These are phyloP conservation scores for Spilarctia lutea DNA, from an alignment of 2,888 invertebrate genomes.

Conservation along the genomic window DNA sequence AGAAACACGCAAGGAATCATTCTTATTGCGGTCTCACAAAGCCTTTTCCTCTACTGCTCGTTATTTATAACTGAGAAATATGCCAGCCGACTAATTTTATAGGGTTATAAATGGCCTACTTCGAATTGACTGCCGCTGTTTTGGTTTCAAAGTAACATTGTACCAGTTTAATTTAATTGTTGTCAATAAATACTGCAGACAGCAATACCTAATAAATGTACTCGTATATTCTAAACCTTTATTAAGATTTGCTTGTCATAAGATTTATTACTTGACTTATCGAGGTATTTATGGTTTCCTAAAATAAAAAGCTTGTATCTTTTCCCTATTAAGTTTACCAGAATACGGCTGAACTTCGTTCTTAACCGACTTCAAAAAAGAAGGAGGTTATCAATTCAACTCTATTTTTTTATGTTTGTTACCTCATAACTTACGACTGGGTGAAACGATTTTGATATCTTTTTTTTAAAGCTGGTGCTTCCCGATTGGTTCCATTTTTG, in stretches of 20 bases:
- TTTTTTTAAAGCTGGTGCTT: too few species aligned
- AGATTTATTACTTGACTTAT: background rate
- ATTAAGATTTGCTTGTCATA: background rate
- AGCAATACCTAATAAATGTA: too few species aligned
- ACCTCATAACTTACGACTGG: too few species aligned
- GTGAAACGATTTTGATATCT: too few species aligned
- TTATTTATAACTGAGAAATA: slow-evolving; percentile 41
- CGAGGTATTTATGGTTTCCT: background rate
- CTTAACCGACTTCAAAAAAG: too few species aligned
- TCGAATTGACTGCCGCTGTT: background rate
- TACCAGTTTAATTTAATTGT: background rate
- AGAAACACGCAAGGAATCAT: slow-evolving; percentile 34
- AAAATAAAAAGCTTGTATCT: background rate
- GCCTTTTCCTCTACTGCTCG: slow-evolving; percentile 33
- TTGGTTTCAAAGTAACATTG: background rate
- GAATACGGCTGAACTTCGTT: too few species aligned
- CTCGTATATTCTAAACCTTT: too few species aligned
- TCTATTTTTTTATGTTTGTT: too few species aligned
- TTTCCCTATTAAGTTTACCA: background rate
- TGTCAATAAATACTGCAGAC: background rate
- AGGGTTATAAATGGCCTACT: background rate
- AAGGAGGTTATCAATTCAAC: too few species aligned
- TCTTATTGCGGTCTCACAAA: slow-evolving; percentile 38
- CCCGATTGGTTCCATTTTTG: too few species aligned
- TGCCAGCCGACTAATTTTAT: slow-evolving; percentile 24